Base-by-base conservation (phyloP, 2,797 vertebrate genomes). In the Cephalopachus bancanus region DNA sequence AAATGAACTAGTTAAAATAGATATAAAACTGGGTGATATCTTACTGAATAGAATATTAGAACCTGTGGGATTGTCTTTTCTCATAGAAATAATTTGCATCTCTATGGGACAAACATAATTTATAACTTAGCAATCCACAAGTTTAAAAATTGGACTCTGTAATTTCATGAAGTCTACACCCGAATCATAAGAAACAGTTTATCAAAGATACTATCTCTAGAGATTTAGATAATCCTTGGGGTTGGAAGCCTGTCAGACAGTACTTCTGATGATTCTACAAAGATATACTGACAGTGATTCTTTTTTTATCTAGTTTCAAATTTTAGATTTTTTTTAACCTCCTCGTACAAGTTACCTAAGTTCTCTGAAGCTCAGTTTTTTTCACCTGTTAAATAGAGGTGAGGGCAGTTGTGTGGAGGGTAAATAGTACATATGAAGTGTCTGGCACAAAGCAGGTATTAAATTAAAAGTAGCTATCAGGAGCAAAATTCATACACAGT, bases 391-490 rank as follows among this genome's bases (percentile, higher is more conserved):
- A 83, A 78, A 44, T 12, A 57, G 67, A 74, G 2, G 78, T 26
- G 74, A 89, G 24, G 17, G 19, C 49, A 72, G 12, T 33, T 72
- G 60, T 57, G 30, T 22, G 24, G 71, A 94, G 49, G 17, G 81
- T 17, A 91, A 84, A 76, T n/a, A 83, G 17, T 10, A 37, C 16
- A 10, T 89, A 20, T 2, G 1, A 72, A 57, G 19, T 37, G 8
- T 17, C 30, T 81, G 26, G 19, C n/a, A 95, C 11, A 93, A 15
- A 93, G n/a, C 55, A 64, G 26, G 19, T 55, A 33, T 83, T 59
- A 89, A 89, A 97, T 91, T 85, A 55, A 93, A 94, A 75, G 24
- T 37, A 91, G 37, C 62, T 59, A 30, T 37, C 51, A 59, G 30
- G 15, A 79, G 8, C 6, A 16, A 55, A 55, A 84, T 55, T 62